A percentile compares a stretch with the other conserved stretches of the same genome.
Conservation (phyloP, 1,140 invertebrate genomes). For the Ceratina australensis region DNA sequence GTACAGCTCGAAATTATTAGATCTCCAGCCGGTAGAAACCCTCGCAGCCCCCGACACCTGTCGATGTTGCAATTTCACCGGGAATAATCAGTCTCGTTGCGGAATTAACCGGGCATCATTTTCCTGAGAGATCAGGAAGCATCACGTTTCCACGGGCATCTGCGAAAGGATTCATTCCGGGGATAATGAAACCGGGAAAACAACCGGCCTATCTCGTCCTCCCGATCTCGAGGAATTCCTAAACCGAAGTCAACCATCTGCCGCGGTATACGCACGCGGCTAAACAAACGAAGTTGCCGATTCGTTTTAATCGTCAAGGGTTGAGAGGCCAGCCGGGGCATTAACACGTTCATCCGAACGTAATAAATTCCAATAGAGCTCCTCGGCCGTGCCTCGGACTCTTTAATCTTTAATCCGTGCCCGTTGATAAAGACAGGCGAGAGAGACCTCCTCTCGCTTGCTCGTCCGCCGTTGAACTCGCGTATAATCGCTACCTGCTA, state of each 20-base stretch:
- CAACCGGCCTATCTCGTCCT: background rate
- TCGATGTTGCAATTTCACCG: background rate
- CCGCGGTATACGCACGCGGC: no score
- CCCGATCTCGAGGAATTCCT: background rate
- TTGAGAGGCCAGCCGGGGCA: background rate
- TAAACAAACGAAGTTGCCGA: conserved; percentile 6
- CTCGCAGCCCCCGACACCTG: conserved; percentile 20
- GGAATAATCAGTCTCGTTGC: background rate
- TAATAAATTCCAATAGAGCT: no score
- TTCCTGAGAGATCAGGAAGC: background rate
- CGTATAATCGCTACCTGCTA: no score
- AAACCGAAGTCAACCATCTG: conserved; percentile 32
- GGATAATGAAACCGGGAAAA: background rate
- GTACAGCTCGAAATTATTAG: conserved; percentile 31
- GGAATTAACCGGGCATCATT: background rate
- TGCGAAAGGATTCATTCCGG: background rate
- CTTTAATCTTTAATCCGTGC: no score
- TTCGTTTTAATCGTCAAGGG: conserved; percentile 39
- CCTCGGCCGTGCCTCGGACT: no score
- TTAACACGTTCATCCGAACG: no score
- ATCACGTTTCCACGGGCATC: background rate
- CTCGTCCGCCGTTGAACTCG: no score
- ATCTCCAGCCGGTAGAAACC: background rate
- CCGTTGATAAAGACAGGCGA: no score
- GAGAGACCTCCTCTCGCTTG: no score